Evolutionary conservation across 2,888 invertebrate species (phyloP).

Genomic region (Ormyrus labotus): DNA sequence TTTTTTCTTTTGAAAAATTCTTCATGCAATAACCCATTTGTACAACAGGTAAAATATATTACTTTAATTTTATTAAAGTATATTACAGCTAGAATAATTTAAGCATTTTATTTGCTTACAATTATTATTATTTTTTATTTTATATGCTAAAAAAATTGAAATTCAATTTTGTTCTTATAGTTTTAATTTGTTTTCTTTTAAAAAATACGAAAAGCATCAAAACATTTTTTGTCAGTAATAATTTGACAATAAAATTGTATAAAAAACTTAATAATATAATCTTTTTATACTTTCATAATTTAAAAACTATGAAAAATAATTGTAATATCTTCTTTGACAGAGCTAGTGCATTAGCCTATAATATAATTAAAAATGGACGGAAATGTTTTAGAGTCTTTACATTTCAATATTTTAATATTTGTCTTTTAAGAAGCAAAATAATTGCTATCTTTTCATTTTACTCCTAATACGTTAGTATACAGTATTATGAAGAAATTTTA

Average conservation of each 20-base stretch:
- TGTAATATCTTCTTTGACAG: too few relatives aligned
- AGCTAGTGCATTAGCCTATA: too few relatives aligned
- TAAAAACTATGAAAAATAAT: too few relatives aligned
- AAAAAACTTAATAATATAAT: not conserved
- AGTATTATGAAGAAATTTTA: too few relatives aligned
- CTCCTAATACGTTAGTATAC: too few relatives aligned
- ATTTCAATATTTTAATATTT: too few relatives aligned
- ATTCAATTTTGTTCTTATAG: constrained; percentile 1
- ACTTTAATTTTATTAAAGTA: constrained; percentile 13
- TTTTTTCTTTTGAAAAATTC: too few relatives aligned
- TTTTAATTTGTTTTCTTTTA: constrained; percentile 11
- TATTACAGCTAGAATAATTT: constrained; percentile 7
- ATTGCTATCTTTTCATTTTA: too few relatives aligned
- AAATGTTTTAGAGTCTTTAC: too few relatives aligned
- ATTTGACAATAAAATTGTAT: constrained; percentile 7
- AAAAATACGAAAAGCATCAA: constrained; percentile 4
- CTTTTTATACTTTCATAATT: not conserved
- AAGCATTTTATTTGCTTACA: constrained; percentile 9
- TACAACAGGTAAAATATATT: constrained; percentile 16
- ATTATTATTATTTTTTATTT: not conserved
- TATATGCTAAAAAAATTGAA: not conserved
- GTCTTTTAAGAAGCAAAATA: too few relatives aligned
- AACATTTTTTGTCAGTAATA: not conserved
- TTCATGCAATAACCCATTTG: not conserved
- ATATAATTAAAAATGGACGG: too few relatives aligned